Conservation (phyloP, 2,888 invertebrate genomes). For the Hymenopus coronatus region DNA sequence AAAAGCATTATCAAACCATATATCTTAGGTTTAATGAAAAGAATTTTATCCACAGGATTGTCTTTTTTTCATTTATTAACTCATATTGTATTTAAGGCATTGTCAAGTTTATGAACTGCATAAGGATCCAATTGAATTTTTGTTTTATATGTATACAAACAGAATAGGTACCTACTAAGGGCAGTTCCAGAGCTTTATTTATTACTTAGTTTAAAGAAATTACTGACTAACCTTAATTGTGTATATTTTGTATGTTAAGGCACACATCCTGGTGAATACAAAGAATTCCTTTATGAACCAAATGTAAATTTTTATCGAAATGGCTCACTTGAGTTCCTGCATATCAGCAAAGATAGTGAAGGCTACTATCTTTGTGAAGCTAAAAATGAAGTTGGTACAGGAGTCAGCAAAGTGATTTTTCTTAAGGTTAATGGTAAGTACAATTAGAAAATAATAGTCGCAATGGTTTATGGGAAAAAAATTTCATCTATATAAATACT, state of each 20-base stretch:
- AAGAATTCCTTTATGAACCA: constrained; percentile 77
- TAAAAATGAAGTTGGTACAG: constrained; percentile 87
- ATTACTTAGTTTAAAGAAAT: too few relatives aligned
- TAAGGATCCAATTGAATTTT: too few relatives aligned
- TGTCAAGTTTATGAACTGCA: too few relatives aligned
- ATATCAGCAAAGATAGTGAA: constrained; percentile 82
- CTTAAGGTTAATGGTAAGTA: constrained; percentile 82
- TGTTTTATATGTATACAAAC: too few relatives aligned
- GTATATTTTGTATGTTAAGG: constrained; percentile 46
- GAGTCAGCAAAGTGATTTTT: constrained; percentile 87
- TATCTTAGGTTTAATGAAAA: too few relatives aligned
- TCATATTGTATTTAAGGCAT: too few relatives aligned
- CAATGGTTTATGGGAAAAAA: neutral
- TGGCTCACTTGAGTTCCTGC: constrained; percentile 78
- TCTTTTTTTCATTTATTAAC: too few relatives aligned
- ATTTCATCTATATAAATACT: too few relatives aligned
- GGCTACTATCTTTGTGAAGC: constrained; percentile 91
- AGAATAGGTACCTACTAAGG: too few relatives aligned
- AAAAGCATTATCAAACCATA: too few relatives aligned
- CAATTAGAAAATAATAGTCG: neutral
- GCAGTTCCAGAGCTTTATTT: too few relatives aligned
- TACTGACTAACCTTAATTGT: neutral
- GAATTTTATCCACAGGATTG: too few relatives aligned
- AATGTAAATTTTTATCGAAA: constrained; percentile 75
- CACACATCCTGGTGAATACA: constrained; percentile 71